Evolutionary conservation across 2,797 vertebrate genomes (phyloP).

Genomic region (Helarctos malayanus): DNA sequence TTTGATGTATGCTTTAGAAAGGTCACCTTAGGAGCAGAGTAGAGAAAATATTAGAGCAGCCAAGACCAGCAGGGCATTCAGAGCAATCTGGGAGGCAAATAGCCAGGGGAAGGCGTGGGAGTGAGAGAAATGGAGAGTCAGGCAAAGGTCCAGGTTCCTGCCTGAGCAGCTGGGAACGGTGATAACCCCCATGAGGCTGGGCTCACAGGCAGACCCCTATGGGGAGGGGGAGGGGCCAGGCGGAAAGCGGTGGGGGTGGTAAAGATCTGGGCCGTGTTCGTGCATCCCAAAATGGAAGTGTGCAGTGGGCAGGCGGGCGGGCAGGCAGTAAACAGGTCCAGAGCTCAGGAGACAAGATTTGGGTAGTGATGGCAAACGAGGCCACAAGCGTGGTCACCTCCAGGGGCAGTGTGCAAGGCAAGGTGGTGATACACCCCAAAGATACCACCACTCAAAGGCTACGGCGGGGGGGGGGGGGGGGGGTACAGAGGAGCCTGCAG

Average conservation of each 20-base stretch:
- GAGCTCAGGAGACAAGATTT: not conserved
- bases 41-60: not conserved
- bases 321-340: not conserved
- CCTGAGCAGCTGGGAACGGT: not conserved
- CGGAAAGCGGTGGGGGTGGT: no score
- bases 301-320: no score
- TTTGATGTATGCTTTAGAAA: rapidly evolving
- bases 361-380: not conserved
- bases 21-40: not conserved
- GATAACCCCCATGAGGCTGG: not conserved
- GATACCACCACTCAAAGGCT: not conserved
- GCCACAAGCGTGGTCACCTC: not conserved
- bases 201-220: not conserved
- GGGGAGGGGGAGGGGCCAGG: rapidly evolving
- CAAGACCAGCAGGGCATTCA: not conserved
- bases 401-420: not conserved
- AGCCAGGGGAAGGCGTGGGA: not conserved
- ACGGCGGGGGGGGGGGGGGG: no score
- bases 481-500: not conserved
- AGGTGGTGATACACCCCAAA: not conserved
- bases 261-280: not conserved
- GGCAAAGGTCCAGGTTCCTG: not conserved
- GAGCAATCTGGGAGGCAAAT: not conserved
- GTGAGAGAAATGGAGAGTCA: not conserved
- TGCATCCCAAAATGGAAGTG: not conserved